Conservation (phyloP, 2,797 vertebrate genomes). For the Sebastes oblongus region DNA sequence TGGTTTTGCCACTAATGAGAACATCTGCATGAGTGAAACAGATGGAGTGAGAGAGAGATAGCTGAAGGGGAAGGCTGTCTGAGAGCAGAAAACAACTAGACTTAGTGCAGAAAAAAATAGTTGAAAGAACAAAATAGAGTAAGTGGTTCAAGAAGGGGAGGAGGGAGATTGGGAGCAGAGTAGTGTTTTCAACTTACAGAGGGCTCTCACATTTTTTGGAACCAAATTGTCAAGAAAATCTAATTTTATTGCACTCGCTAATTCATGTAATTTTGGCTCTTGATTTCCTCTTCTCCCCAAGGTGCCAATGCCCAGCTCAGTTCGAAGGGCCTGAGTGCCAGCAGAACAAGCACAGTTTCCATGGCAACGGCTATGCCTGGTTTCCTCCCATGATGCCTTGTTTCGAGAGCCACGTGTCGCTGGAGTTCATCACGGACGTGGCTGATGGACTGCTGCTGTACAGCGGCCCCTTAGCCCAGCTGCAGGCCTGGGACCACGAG, state of each 20-base stretch:
- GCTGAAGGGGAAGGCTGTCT: constrained; percentile 41
- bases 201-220: not conserved
- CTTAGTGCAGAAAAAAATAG: not conserved
- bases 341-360: constrained; percentile 89
- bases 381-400: constrained; percentile 87
- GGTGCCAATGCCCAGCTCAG: constrained; percentile 86
- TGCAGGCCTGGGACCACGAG: constrained; percentile 81
- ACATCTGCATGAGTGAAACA: constrained; percentile 71
- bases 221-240: not conserved
- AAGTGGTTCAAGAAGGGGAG: constrained; percentile 19
- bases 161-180: not conserved
- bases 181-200: not conserved
- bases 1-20: constrained; percentile 71
- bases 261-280: constrained; percentile 33
- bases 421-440: constrained; percentile 88
- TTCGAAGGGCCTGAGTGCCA: constrained; percentile 90
- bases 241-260: constrained; percentile 11
- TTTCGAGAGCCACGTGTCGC: constrained; percentile 84
- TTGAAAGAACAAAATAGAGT: constrained; percentile 29
- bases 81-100: constrained; percentile 35
- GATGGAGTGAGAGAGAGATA: constrained; percentile 40
- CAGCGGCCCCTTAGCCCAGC: constrained; percentile 84
- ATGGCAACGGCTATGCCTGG: constrained; percentile 88
- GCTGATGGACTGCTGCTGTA: constrained; percentile 87
- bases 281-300: constrained; percentile 54